These are phyloP conservation scores for Zaprionus lachaisei DNA, from an alignment of 1,140 invertebrate species.

Conservation along the genomic window DNA sequence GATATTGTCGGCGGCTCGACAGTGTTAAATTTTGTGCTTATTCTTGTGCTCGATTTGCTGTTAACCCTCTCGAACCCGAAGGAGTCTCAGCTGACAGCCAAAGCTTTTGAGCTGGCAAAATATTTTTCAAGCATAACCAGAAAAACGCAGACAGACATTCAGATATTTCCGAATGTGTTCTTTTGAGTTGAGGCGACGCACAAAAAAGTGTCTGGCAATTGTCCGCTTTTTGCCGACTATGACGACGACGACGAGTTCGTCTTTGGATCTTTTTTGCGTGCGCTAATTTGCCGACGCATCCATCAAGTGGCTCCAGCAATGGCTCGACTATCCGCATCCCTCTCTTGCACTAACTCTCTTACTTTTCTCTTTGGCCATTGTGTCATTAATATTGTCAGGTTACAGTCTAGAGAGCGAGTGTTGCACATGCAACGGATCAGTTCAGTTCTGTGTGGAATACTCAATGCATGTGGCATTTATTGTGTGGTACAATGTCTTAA, in stretches of 20 bases:
- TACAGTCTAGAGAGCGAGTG: slow-evolving; percentile 8
- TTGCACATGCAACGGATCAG: slow-evolving; percentile 32
- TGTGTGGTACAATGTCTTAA: slow-evolving; percentile 28
- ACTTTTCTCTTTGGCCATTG: slow-evolving; percentile 32
- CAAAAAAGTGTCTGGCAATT: slow-evolving; percentile 80
- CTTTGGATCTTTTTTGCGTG: slow-evolving; percentile 46
- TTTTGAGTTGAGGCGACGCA: slow-evolving; percentile 31
- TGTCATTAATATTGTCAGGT: slow-evolving; percentile 55
- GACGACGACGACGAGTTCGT: slow-evolving; percentile 17
- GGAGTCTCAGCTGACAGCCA: slow-evolving; percentile 4
- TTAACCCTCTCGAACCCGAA: slow-evolving; percentile 6
- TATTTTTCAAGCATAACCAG: slow-evolving; percentile 26
- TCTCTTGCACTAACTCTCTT: slow-evolving; percentile 27
- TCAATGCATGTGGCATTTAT: slow-evolving; percentile 21
- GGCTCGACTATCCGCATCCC: background rate
- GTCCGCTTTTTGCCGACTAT: slow-evolving; percentile 62
- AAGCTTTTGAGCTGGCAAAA: slow-evolving; percentile 40
- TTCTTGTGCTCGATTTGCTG: background rate
- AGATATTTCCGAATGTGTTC: slow-evolving; percentile 75
- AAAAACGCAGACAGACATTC: slow-evolving; percentile 78
- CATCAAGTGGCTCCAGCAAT: slow-evolving; percentile 54
- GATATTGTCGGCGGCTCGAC: too few species aligned
- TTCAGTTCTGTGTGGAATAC: slow-evolving; percentile 17
- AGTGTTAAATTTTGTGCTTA: background rate
- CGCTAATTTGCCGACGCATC: slow-evolving; percentile 78